Evolutionary conservation across 2,797 vertebrate genomes (phyloP), one percentile per base, ranked within the genome.

Genomic region (Echeneis naucrates): DNA sequence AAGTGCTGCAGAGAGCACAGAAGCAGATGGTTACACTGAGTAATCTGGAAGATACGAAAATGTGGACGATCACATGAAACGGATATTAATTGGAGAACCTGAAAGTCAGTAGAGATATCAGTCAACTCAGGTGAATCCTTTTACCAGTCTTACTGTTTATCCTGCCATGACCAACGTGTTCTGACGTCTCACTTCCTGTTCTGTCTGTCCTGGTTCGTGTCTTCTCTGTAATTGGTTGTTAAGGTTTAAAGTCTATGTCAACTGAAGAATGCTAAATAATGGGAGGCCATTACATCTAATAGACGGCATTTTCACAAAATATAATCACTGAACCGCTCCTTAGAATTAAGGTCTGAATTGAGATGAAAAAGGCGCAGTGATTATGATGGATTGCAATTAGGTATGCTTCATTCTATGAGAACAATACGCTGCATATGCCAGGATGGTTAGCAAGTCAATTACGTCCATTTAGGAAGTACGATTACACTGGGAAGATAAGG

Each of bases 401-500:
- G 73, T 72, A 50, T 62, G 67, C 77, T 40, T 80, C 77, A 57
- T 75, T 91, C 84, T 59, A 42, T 68, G 80, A 86, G 86, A 87
- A 93, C 88, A 93, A 91, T 92, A 45, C 85, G 71, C 83, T 64
- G 80, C 74, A 17, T 27, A 78, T 69, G 77, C 72, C 64, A 55
- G 48, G 69, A 51, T 73, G 76, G 75, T 57, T 75, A 70, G 81
- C 82, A 85, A 90, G 88, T 91, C 85, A 93, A 92, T 92, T 91
- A 90, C 85, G 85, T 75, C 85, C 83, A 69, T 91, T 91, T 78
- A 54, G 68, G 74, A 88, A 85, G 66, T 75, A 81, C 82, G 87
- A 89, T 92, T 92, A 84, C 78, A 69, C 72, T 3, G 68, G 69
- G 24, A 76, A 90, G 91, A 93, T 93, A 92, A 92, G 86, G 68